Evolutionary conservation across 2,797 vertebrate species (phyloP).

Genomic region (Chrosomus eos): DNA sequence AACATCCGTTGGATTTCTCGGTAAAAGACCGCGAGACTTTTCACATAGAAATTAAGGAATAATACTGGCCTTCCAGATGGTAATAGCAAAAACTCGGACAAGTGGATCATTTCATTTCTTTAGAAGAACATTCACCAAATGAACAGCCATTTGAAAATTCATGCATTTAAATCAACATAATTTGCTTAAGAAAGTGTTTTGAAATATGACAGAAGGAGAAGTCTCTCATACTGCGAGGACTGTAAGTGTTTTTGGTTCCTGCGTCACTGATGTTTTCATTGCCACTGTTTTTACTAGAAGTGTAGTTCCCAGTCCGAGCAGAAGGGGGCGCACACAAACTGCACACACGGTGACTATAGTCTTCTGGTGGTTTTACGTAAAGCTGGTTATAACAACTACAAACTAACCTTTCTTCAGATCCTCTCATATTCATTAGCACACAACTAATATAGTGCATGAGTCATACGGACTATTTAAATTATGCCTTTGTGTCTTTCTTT

Average conservation of each 20-base stretch:
- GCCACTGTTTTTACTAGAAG: background rate
- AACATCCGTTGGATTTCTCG: too few species aligned
- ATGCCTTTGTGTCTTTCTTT: background rate
- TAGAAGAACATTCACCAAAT: background rate
- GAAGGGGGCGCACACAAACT: background rate
- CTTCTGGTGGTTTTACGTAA: background rate
- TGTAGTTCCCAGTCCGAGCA: background rate
- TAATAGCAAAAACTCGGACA: too few species aligned
- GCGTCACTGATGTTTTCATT: background rate
- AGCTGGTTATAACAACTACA: background rate
- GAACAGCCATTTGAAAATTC: background rate
- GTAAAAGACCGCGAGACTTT: too few species aligned
- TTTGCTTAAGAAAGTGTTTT: background rate
- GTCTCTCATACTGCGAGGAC: background rate
- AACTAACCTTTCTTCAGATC: conserved; percentile 19
- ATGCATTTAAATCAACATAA: background rate
- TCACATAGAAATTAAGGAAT: too few species aligned
- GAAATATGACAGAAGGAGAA: background rate
- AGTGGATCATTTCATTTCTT: too few species aligned
- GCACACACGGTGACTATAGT: background rate
- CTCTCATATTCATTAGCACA: background rate
- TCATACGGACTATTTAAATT: background rate
- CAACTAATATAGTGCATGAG: background rate
- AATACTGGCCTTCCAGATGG: too few species aligned
- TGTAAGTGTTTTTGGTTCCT: background rate